Base-by-base conservation (phyloP, 2,888 invertebrate genomes). In the Parnassius glacialis region DNA sequence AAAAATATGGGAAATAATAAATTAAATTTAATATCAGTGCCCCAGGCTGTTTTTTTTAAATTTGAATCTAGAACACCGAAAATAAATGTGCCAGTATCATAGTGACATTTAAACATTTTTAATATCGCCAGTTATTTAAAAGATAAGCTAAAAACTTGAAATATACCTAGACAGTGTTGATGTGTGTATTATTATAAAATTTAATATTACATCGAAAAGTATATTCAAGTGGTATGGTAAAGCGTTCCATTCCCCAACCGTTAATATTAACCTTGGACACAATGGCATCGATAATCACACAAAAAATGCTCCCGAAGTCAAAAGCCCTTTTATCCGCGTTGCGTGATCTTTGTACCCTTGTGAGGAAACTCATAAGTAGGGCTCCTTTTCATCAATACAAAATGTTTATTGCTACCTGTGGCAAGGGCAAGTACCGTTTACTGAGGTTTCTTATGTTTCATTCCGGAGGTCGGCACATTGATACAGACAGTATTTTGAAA, bases 271-370 rank as follows among this genome's bases (percentile, higher is more conserved):
- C 48, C 48, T 48, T 48, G 48, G 48, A 13, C 48, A 48, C 48
- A 48, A 48, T 12, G 13, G 13, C 12, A 12, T n/a, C 48, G 13
- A 48, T 13, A 41, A 52, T 41, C 41, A 41, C n/a, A 52, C 52
- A 52, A 59, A 59, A 59, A 59, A 41, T 1, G 25, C 62, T 61
- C 45, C 56, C 59, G 48, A 51, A 57, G 61, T 60, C 64, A 62
- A 65, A 61, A 48, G 57, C 34, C 62, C 54, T 63, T 65, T 62
- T 13, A 48, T 13, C 59, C 50, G 12, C 65, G 59, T 72, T 65
- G 72, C 72, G 72, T 72, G 72, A 69, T 69, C 70, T 67, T 71
- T 72, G 71, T 72, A 57, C 45, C 51, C 34, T 16, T 48, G 52
- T 3, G 53, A 52, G 62, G 52, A 63, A 59, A 63, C 53, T 48